Evolutionary conservation across 2,888 invertebrate genomes (phyloP).

Genomic region (Hydropsyche betteni): DNA sequence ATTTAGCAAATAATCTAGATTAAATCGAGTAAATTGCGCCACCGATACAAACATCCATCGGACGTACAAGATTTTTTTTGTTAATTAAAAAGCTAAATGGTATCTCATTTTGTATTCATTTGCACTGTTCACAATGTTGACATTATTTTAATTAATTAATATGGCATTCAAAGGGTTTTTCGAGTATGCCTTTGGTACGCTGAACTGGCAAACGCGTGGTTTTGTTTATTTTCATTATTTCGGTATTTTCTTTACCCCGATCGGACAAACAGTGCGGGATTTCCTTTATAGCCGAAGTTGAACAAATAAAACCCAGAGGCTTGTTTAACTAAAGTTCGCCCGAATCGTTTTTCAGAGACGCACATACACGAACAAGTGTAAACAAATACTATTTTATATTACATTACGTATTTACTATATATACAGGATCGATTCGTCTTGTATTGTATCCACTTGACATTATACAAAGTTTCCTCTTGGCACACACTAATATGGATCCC

Average conservation of each 20-base stretch:
- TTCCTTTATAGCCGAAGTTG: conserved; percentile 31
- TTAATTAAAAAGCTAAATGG: no score
- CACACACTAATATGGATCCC: no score
- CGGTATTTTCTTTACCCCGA: conserved; percentile 18
- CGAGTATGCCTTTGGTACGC: not conserved
- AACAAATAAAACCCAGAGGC: conserved; percentile 19
- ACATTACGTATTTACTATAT: conserved; percentile 8
- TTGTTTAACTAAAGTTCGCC: conserved; percentile 32
- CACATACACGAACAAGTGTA: conserved; percentile 5
- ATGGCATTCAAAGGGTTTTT: not conserved
- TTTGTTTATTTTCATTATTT: conserved; percentile 29
- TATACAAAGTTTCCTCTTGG: no score
- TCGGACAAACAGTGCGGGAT: conserved; percentile 23
- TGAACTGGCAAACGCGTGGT: not conserved
- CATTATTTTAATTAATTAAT: no score
- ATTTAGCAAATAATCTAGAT: no score
- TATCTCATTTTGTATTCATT: no score
- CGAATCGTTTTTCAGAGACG: conserved; percentile 11
- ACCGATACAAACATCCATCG: no score
- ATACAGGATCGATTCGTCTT: not conserved
- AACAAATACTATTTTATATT: not conserved
- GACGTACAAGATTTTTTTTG: no score
- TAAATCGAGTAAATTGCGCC: no score
- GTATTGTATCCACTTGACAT: no score
- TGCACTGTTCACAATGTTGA: no score